Evolutionary conservation across 2,888 invertebrate species (phyloP).

Genomic region (Parasteatoda lunata): DNA sequence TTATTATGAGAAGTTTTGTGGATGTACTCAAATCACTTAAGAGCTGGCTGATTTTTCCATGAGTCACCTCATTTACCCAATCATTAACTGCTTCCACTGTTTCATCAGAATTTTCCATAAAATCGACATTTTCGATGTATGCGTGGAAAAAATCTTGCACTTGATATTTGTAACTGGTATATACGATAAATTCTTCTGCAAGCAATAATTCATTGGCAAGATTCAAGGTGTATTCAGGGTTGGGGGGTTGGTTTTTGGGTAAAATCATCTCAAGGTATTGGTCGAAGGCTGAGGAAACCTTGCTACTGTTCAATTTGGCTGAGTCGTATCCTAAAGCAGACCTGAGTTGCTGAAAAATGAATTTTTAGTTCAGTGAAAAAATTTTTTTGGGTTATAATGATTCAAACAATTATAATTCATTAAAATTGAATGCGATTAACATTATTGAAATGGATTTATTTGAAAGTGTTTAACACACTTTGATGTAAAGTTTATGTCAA

Average conservation of each 20-base stretch:
- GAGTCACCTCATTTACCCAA: slow-evolving; percentile 52
- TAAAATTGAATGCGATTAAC: neutral
- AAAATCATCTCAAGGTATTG: neutral
- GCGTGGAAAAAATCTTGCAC: slow-evolving; percentile 30
- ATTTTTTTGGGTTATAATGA: neutral
- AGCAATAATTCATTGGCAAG: slow-evolving; percentile 84
- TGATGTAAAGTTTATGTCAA: too few species aligned
- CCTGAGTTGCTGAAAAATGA: slow-evolving; percentile 11
- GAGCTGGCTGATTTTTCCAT: slow-evolving; percentile 51
- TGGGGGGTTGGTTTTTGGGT: neutral
- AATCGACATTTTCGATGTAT: slow-evolving; percentile 38
- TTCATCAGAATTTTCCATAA: neutral
- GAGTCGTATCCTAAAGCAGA: neutral
- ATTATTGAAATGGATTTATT: too few species aligned
- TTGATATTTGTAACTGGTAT: slow-evolving; percentile 5
- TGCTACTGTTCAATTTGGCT: slow-evolving; percentile 1
- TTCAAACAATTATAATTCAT: neutral
- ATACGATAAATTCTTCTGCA: slow-evolving; percentile 74
- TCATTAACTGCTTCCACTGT: slow-evolving; percentile 45
- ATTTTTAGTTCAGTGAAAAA: neutral
- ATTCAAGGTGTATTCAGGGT: neutral
- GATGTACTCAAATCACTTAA: slow-evolving; percentile 39
- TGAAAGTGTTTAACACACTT: too few species aligned
- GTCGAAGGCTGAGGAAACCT: slow-evolving; percentile 14
- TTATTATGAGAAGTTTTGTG: slow-evolving; percentile 74